Base-by-base conservation (phyloP, 2,888 invertebrate genomes). In the Dyspetes luteomarginatus region DNA sequence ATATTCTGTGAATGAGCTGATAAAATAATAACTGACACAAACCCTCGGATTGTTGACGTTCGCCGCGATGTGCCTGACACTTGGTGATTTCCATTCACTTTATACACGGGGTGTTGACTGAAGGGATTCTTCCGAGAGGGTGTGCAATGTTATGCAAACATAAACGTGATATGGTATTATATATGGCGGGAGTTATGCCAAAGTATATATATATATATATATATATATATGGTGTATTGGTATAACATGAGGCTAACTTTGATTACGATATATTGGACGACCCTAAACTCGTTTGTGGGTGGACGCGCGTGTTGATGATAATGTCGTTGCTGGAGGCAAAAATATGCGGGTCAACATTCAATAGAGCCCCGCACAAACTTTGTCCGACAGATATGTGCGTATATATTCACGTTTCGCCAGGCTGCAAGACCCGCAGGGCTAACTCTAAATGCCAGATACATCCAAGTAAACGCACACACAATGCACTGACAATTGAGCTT, bases 231-330 rank as follows among this genome's bases (percentile, higher is more conserved):
- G 0, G 36, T 12, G 36, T 7, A 36, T 36, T 12, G 36, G 36
- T 36, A 4, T 1, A 12, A 36, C 36, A 67, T 52, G 62, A 30
- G 48, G 76, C 72, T 62, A 67, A 60, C 67, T 80, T 76, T 72
- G 71, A 76, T 76, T 80, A 76, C 80, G 71, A 76, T 67, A 76
- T 76, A 80, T 58, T 50, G 72, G 71, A 71, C 50, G 60, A 72
- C 72, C 60, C 72, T 60, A 72, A 43, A 73, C 73, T 77, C 67
- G 76, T 81, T 81, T 77, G 76, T 75, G 76, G 68, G 17, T 45
- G 68, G 62, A 64, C 64, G 81, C 68, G 72, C 62, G 73, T n/a
- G n/a, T 68, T 73, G 81, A 68, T 68, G 65, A 58, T 48, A 58
- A 65, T 74, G 50, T 22, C 50, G 62, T 72, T 56, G 72, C 81